These are phyloP conservation scores for Vanessa atalanta DNA, from an alignment of 1,140 invertebrate species.

Conservation along the genomic window DNA sequence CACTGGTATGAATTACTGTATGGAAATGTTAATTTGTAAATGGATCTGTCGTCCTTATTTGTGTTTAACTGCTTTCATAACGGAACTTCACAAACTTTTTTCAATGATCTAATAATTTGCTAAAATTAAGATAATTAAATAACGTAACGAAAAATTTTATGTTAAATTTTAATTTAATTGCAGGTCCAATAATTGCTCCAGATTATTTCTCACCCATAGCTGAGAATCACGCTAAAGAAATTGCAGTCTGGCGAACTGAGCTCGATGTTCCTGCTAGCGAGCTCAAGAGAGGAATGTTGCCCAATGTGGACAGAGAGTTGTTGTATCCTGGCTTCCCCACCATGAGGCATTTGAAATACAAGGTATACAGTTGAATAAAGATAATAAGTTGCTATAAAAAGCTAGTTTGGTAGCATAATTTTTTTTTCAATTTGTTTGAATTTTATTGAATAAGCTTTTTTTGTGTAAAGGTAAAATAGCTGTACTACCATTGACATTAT, in stretches of 20 bases:
- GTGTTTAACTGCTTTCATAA: too few species aligned
- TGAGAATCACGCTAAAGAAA: slow-evolving; percentile 82
- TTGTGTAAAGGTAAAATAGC: too few species aligned
- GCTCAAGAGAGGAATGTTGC: slow-evolving; percentile 88
- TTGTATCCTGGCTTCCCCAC: slow-evolving; percentile 96
- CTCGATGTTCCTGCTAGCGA: slow-evolving; percentile 82
- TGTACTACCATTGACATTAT: too few species aligned
- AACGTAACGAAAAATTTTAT: background rate
- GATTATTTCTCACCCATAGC: slow-evolving; percentile 85
- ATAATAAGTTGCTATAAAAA: background rate
- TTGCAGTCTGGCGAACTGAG: slow-evolving; percentile 81
- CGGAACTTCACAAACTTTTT: too few species aligned
- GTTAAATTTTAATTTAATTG: slow-evolving; percentile 20
- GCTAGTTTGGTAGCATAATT: too few species aligned
- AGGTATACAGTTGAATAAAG: slow-evolving; percentile 75
- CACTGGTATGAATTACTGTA: too few species aligned
- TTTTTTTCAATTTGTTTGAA: too few species aligned
- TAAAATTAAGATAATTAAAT: background rate
- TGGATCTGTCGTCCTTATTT: too few species aligned
- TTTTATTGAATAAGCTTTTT: too few species aligned
- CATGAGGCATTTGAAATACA: slow-evolving; percentile 90
- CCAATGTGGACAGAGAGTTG: slow-evolving; percentile 85
- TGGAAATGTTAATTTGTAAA: too few species aligned
- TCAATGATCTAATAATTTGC: too few species aligned
- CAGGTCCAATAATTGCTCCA: slow-evolving; percentile 77